Percentiles rank a stretch among this genome's conserved stretches.
Conservation (phyloP, 2,888 invertebrate species). For the Parnassius apollo region DNA sequence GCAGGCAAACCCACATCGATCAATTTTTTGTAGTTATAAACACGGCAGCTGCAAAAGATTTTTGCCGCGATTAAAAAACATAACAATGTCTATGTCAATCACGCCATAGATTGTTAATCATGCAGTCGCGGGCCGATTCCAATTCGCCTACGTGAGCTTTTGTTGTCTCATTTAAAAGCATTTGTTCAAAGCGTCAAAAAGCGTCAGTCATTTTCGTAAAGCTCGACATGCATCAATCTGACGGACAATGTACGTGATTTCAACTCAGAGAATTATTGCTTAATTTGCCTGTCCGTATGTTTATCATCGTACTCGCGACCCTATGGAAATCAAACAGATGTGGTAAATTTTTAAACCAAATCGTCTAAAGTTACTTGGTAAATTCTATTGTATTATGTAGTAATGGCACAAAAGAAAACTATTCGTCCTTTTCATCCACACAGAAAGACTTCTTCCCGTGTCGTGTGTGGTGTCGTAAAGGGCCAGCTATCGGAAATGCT, state of each 20-base stretch:
- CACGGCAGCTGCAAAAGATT: no score
- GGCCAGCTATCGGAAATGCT: no score
- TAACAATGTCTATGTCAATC: slow-evolving; percentile 12
- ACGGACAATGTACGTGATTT: slow-evolving; percentile 41
- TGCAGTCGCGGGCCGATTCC: slow-evolving; percentile 26
- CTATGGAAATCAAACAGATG: no score
- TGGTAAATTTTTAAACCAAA: no score
- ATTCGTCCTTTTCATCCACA: no score
- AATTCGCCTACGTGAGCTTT: slow-evolving; percentile 52
- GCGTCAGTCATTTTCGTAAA: slow-evolving; percentile 47
- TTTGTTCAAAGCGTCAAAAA: slow-evolving; percentile 39
- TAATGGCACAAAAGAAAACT: no score
- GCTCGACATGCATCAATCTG: slow-evolving; percentile 50
- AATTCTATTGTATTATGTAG: no score
- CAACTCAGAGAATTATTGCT: background rate
- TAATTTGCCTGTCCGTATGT: slow-evolving; percentile 1
- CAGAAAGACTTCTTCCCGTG: no score
- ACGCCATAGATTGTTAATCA: background rate
- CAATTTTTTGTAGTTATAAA: no score
- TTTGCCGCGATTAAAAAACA: slow-evolving; percentile 3
- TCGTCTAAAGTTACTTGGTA: no score
- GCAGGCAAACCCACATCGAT: no score
- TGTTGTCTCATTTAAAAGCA: slow-evolving; percentile 50
- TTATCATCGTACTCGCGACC: background rate
- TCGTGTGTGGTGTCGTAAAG: no score